These are phyloP conservation scores for Penaeus vannamei DNA, from an alignment of 1,140 invertebrate species.

Conservation along the genomic window DNA sequence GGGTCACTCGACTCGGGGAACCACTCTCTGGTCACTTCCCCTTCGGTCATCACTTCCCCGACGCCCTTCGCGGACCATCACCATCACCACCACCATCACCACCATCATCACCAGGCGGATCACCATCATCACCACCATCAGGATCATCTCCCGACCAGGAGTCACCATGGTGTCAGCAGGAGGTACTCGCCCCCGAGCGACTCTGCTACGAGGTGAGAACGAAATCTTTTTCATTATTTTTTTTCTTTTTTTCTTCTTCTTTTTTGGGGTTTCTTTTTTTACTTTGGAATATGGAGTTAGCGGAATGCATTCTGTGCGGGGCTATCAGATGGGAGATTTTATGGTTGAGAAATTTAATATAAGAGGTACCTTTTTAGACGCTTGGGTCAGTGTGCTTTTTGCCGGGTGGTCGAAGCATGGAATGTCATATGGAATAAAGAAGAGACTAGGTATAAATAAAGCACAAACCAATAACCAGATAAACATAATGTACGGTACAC, in stretches of 20 bases:
- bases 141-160: not conserved
- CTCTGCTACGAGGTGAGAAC: slow-evolving; percentile 5
- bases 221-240: not conserved
- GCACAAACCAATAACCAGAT: no score
- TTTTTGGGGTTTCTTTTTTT: not conserved
- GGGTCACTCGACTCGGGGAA: slow-evolving; percentile 62
- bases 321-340: no score
- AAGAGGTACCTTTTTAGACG: no score
- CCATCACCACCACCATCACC: not conserved
- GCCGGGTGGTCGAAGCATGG: no score
- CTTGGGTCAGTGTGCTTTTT: no score
- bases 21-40: slow-evolving; percentile 55
- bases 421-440: no score
- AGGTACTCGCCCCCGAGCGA: slow-evolving; percentile 49
- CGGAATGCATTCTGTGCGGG: no score
- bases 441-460: no score
- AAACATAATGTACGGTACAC: no score
- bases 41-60: slow-evolving; percentile 42
- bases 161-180: slow-evolving; percentile 14
- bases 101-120: slow-evolving; percentile 1
- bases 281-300: no score
- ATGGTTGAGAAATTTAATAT: no score
- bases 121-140: slow-evolving; percentile 8
- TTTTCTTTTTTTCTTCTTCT: not conserved
- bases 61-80: slow-evolving; percentile 44